Evolutionary conservation across 2,888 invertebrate genomes (phyloP).

Genomic region (Amphipyra berbera): DNA sequence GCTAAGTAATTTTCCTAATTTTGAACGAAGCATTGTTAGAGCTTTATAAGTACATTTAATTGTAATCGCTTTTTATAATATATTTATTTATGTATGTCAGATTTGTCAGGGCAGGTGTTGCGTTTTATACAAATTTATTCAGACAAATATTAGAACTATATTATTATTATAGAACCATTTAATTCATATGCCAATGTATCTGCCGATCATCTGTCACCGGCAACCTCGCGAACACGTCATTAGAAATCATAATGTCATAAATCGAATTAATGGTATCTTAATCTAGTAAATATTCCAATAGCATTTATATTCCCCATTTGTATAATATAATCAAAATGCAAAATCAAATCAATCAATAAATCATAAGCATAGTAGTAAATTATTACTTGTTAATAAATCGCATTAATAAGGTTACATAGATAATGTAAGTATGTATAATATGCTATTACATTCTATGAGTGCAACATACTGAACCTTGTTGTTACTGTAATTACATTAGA

Average conservation of each 20-base stretch:
- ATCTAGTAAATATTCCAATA: slow-evolving; percentile 37
- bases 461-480: slow-evolving; percentile 24
- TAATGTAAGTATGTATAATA: slow-evolving; percentile 16
- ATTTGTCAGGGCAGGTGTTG: slow-evolving; percentile 24
- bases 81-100: slow-evolving; percentile 20
- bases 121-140: slow-evolving; percentile 16
- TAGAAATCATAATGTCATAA: slow-evolving; percentile 26
- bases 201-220: slow-evolving; percentile 17
- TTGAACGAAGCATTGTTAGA: neutral
- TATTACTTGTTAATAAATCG: slow-evolving; percentile 35
- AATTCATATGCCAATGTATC: slow-evolving; percentile 10
- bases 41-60: slow-evolving; percentile 30
- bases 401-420: slow-evolving; percentile 40
- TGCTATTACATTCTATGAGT: slow-evolving; percentile 20
- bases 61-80: slow-evolving; percentile 26
- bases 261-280: slow-evolving; percentile 33
- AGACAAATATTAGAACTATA: slow-evolving; percentile 5
- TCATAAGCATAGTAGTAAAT: slow-evolving; percentile 37
- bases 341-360: slow-evolving; percentile 48
- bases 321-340: slow-evolving; percentile 44
- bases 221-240: slow-evolving; percentile 14
- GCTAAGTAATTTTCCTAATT: too few relatives aligned
- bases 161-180: neutral
- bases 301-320: slow-evolving; percentile 36
- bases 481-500: too few relatives aligned